Evolutionary conservation across 2,797 vertebrate genomes (phyloP), one percentile per base, ranked within the genome.

Genomic region (Cryptoprocta ferox): DNA sequence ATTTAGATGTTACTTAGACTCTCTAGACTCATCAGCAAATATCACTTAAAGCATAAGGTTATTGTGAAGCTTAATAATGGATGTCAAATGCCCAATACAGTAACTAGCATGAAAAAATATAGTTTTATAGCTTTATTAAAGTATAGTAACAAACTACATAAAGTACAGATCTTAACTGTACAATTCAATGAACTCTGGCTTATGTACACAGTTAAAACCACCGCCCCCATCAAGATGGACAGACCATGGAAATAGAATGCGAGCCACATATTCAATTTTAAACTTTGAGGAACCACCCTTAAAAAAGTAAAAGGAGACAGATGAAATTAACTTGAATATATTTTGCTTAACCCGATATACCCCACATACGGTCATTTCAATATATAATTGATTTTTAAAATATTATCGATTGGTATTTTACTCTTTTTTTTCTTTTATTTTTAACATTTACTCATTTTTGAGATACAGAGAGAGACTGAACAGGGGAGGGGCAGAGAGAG

Each of bases 71-170:
- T 73, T 37, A 93, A 76, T 59, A 92, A 94, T 45, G 50, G 28
- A 94, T 63, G 66, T 1, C 35, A 48, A 94, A 87, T 35, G 73
- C 10, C 45, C 85, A 85, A 73, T 16, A 18, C 8, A 18, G 28
- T 93, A 88, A 85, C 8, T 48, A 45, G 28, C 53, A 66, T 68
- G 35, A 73, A 89, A 80, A 85, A 65, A 24, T 19, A 16, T 50
- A 81, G 26, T 89, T 97, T 91, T 86, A 85, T 42, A 81, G 21
- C 42, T 93, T 76, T 92, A 28, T 59, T 83, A 56, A 96, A 90
- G 32, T 73, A 73, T 26, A 96, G 78, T 8, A 89, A 80, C 42
- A 56, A 48, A 92, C 2, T 32, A 6, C 16, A 70, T 83, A 96
- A 97, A 86, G 28, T 6, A 93, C 7, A 83, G 59, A 80, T 71